These are phyloP conservation scores for Clupea harengus DNA, from an alignment of 2,113 vertebrate genomes.

Conservation along the genomic window DNA sequence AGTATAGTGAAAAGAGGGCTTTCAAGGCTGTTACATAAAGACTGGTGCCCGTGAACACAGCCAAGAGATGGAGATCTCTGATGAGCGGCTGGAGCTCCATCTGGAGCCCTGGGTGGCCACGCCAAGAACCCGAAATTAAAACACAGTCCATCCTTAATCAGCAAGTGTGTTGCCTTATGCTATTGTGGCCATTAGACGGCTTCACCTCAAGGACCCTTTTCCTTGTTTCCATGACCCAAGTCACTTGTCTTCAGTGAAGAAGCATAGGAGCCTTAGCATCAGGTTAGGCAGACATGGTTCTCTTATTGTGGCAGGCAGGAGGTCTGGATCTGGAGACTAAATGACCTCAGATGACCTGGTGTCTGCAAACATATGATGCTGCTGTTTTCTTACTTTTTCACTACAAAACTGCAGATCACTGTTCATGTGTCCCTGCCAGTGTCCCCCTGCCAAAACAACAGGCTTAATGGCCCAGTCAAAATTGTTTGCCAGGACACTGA, in stretches of 20 bases:
- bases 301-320: too few relatives aligned
- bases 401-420: slow-evolving; percentile 16
- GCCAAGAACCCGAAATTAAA: too few relatives aligned
- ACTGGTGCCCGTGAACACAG: not conserved
- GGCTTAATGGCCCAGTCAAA: not conserved
- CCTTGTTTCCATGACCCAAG: too few relatives aligned
- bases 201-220: too few relatives aligned
- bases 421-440: not conserved
- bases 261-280: too few relatives aligned
- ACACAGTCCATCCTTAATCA: too few relatives aligned
- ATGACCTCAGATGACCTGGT: too few relatives aligned
- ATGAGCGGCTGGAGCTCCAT: not conserved
- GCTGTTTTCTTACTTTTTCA: not conserved
- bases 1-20: slow-evolving; percentile 85
- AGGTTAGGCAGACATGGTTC: too few relatives aligned
- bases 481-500: not conserved
- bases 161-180: too few relatives aligned
- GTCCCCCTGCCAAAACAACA: not conserved
- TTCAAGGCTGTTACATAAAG: slow-evolving; percentile 74
- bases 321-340: too few relatives aligned
- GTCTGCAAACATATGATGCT: not conserved
- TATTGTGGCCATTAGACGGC: too few relatives aligned
- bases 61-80: not conserved
- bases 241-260: too few relatives aligned
- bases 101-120: not conserved